Evolutionary conservation across 2,113 vertebrate species (phyloP), one percentile per base, ranked within the genome.

Genomic region (Rhinolophus ferrumequinum): DNA sequence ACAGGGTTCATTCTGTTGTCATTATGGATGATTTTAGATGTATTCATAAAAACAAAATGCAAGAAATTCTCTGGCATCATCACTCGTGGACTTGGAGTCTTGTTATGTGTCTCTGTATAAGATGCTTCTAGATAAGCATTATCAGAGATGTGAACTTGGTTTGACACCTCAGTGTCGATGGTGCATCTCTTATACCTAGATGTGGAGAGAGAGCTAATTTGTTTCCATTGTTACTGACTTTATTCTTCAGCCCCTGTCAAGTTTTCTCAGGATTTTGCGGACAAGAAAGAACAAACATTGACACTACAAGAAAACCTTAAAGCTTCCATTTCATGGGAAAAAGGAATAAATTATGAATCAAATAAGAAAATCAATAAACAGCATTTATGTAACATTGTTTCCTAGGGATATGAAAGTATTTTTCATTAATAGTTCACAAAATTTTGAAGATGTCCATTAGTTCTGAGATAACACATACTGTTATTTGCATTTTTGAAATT

Each of bases 221-320:
- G 9, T 88, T 90, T 90, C 88, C 80, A 66, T n/a, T 94, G 28
- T 70, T 64, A 84, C 83, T 67, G 73, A 93, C 44, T 92, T 95
- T n/a, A 60, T 90, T 83, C 88, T 80, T 41, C 9, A 85, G 22
- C 30, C 28, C 38, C n/a, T 92, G 60, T 87, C 80, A 95, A 76
- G 35, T 93, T 96, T 60, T 90, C 84, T 84, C 26, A 50, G 22
- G 38, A 82, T 88, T 92, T 87, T 75, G 66, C 41, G 80, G n/a
- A 77, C 86, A 87, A 80, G 50, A 73, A 75, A 64, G 11, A 92
- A 58, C 35, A 44, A 89, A 72, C 1, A 22, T 41, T 67, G 72
- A 26, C 70, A 38, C 60, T 62, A 62, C 14, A 90, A 92, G 60
- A 82, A 96, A 94, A 88, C 24, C 14, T 35, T 80, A 16, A 91